phyloP scores from a whole-genome alignment of 1,140 invertebrate species.

The Rhopalosiphum maidis region DNA sequence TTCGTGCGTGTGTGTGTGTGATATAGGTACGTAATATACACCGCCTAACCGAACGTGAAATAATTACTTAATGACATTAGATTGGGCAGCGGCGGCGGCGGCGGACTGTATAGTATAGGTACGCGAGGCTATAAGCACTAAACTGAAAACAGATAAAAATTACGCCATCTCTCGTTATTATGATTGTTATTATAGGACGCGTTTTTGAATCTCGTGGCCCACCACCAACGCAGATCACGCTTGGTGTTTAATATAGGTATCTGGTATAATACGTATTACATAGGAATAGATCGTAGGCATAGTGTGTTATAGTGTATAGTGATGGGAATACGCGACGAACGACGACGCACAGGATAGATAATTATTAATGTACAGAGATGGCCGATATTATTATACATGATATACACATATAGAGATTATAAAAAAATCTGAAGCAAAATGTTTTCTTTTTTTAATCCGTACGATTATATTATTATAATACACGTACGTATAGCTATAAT shows the following conservation, averaged over 20 bases:
- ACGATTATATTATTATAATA: neutral
- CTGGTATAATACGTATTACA: neutral
- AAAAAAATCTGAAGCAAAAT: neutral
- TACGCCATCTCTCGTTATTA: neutral
- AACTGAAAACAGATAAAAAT: conserved; percentile 13
- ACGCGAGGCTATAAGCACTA: neutral
- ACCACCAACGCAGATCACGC: neutral
- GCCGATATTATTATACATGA: neutral
- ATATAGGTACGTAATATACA: neutral
- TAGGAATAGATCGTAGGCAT: no score
- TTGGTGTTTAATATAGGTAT: neutral
- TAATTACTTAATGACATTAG: conserved; percentile 54
- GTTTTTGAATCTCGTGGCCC: conserved; percentile 5
- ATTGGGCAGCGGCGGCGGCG: neutral
- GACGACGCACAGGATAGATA: neutral
- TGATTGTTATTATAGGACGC: neutral
- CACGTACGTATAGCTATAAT: neutral
- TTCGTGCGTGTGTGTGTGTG: neutral
- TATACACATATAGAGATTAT: neutral
- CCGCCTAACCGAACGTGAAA: conserved; percentile 26
- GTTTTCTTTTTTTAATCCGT: neutral
- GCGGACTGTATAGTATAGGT: neutral
- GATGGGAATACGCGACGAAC: neutral
- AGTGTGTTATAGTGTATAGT: neutral
- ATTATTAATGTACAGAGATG: neutral